These are phyloP conservation scores for Trachelus stipa DNA, from an alignment of 2,888 invertebrate species.

Conservation along the genomic window DNA sequence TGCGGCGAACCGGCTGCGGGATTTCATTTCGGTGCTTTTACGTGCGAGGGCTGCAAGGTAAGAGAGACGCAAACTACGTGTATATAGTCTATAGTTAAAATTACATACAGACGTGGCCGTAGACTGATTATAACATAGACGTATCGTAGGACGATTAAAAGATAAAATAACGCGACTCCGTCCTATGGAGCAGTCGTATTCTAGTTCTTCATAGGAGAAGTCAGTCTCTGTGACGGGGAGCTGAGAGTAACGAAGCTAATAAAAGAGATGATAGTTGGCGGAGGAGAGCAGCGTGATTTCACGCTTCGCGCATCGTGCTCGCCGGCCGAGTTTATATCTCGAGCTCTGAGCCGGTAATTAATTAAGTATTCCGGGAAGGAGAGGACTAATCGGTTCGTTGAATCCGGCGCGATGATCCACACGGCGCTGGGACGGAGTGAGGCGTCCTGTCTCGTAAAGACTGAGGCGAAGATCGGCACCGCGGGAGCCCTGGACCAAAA, in stretches of 20 bases:
- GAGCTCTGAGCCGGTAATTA: conserved; percentile 19
- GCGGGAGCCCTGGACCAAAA: neutral
- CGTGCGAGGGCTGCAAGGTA: conserved; percentile 66
- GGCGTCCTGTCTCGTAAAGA: neutral
- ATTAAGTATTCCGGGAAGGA: conserved; percentile 22
- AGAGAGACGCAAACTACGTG: conserved; percentile 23
- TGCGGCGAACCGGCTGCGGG: conserved; percentile 65
- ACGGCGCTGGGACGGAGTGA: neutral
- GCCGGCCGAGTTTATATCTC: conserved; percentile 1
- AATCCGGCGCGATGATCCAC: conserved; percentile 8
- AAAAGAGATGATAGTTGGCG: neutral
- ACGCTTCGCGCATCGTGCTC: conserved; percentile 4
- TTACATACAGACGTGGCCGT: neutral
- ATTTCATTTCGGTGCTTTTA: conserved; percentile 64
- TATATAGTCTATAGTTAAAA: neutral
- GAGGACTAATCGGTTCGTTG: conserved; percentile 23
- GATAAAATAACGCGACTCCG: neutral
- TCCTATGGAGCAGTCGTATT: neutral
- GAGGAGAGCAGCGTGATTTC: neutral
- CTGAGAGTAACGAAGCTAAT: neutral
- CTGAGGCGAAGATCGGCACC: neutral
- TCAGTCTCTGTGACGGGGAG: neutral
- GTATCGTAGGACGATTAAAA: neutral
- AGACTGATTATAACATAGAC: neutral
- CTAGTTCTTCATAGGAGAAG: neutral